phyloP scores from a whole-genome alignment of 2,113 vertebrate species.

The Marmota flaviventris region DNA sequence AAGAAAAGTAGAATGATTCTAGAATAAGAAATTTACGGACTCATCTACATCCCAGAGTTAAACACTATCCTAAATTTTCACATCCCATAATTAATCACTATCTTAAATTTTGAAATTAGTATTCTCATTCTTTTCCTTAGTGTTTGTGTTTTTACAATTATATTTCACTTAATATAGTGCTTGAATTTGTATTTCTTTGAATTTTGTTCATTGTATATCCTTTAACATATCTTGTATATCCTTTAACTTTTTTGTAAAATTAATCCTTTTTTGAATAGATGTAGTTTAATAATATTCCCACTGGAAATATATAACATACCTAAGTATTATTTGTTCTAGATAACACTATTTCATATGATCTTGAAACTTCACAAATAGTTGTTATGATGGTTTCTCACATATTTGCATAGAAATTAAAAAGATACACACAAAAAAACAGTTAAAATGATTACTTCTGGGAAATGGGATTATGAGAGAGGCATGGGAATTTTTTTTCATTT shows the following conservation, averaged over 20 bases:
- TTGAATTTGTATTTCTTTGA: neutral
- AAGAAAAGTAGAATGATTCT: neutral
- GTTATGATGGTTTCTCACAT: neutral
- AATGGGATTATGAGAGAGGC: neutral
- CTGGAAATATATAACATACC: neutral
- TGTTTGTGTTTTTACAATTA: neutral
- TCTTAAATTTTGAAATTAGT: neutral
- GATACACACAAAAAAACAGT: neutral
- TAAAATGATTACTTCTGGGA: neutral
- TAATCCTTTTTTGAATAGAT: neutral
- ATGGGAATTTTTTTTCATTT: neutral
- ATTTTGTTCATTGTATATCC: neutral
- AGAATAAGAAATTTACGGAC: neutral
- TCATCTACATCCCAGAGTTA: neutral
- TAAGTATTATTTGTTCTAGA: neutral
- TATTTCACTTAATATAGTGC: neutral
- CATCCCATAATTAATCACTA: neutral
- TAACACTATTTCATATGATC: neutral
- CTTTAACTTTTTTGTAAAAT: neutral
- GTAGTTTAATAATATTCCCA: neutral
- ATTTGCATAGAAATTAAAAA: conserved; percentile 11
- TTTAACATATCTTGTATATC: neutral
- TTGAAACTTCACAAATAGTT: neutral
- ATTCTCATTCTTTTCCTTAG: neutral
- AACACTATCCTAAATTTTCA: neutral